Evolutionary conservation across 2,888 invertebrate species (phyloP).

Genomic region (Cataglyphis cursor): DNA sequence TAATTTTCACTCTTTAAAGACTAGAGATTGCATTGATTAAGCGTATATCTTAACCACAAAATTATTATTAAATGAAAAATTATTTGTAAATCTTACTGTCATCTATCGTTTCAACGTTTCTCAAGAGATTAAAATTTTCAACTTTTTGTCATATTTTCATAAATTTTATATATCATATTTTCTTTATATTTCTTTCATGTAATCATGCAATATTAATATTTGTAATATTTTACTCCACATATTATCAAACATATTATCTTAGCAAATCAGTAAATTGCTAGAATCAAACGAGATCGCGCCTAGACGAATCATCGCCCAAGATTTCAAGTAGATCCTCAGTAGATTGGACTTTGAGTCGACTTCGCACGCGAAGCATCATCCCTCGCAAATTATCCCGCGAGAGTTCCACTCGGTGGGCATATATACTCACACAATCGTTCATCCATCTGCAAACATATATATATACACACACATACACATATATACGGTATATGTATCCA

Average conservation of each 20-base stretch:
- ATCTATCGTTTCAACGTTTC: not conserved
- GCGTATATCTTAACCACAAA: not conserved
- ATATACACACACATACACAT: not conserved
- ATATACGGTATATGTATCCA: conserved; percentile 4
- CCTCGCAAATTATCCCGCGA: conserved; percentile 76
- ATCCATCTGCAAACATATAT: conserved; percentile 15
- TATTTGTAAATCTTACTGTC: not conserved
- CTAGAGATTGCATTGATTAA: conserved; percentile 19
- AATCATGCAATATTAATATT: no score
- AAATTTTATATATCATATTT: not conserved
- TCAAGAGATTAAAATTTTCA: not conserved
- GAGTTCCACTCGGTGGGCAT: conserved; percentile 70
- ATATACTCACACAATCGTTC: conserved; percentile 24
- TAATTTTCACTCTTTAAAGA: conserved; percentile 37
- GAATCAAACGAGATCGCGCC: not conserved
- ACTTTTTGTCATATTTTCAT: not conserved
- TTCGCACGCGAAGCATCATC: conserved; percentile 67
- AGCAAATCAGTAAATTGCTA: not conserved
- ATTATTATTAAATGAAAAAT: conserved; percentile 7
- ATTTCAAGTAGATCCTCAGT: conserved; percentile 50
- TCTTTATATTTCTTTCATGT: no score
- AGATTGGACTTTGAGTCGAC: conserved; percentile 57
- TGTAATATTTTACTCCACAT: no score
- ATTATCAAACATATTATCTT: not conserved
- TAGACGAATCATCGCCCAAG: conserved; percentile 37